Percentiles rank a stretch among this genome's conserved stretches.
Evolutionary conservation across 2,797 vertebrate species (phyloP).

Genomic region (Decapterus maruadsi): DNA sequence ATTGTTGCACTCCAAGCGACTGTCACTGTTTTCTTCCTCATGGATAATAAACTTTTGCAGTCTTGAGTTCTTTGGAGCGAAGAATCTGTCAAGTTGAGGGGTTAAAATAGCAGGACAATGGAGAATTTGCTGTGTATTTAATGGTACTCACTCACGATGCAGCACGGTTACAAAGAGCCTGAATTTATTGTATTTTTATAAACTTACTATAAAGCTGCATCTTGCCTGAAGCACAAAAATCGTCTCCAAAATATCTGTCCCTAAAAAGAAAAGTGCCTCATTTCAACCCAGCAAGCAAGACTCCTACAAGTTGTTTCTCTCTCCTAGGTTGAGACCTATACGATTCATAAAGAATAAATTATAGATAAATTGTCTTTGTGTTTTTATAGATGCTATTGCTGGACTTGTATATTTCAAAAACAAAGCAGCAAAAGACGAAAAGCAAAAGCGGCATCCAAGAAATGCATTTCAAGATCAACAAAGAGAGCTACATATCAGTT

Average conservation of each 20-base stretch:
- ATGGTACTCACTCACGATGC: neutral
- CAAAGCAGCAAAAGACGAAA: constrained; percentile 6
- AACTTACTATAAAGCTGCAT: constrained; percentile 32
- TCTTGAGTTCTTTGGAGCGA: neutral
- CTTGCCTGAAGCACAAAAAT: constrained; percentile 31
- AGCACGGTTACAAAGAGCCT: constrained; percentile 13
- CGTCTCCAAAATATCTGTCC: constrained; percentile 29
- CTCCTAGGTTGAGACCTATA: constrained; percentile 10
- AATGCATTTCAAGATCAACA: neutral
- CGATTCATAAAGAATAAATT: constrained; percentile 7
- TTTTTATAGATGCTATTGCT: neutral
- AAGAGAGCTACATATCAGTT: neutral
- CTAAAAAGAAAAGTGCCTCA: constrained; percentile 17
- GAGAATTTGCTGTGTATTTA: constrained; percentile 3
- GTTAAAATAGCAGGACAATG: neutral
- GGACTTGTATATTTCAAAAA: neutral
- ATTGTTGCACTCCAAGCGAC: neutral
- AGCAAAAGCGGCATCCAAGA: neutral
- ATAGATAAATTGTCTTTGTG: constrained; percentile 4
- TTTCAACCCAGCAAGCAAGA: constrained; percentile 41
- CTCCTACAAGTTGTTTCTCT: constrained; percentile 8
- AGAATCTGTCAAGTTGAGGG: constrained; percentile 13
- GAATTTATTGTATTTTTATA: constrained; percentile 38
- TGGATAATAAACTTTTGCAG: neutral
- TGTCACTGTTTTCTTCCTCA: neutral